Evolutionary conservation across 2,888 invertebrate genomes (phyloP).

Genomic region (Caenorhabditis sinica): DNA sequence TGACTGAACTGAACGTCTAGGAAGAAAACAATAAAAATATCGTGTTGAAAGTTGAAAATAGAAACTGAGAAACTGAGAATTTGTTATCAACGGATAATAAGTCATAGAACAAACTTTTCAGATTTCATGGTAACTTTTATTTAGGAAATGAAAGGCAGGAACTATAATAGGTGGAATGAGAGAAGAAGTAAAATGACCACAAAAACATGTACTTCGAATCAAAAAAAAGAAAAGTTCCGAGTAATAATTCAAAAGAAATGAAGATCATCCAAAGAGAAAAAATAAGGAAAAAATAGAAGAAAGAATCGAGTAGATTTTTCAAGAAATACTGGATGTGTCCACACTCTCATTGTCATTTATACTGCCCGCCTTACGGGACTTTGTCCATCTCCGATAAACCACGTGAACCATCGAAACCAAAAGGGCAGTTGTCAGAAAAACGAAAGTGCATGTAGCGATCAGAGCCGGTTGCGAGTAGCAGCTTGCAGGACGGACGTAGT

Average conservation of each 20-base stretch:
- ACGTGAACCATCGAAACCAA: slow-evolving; percentile 60
- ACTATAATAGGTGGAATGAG: background rate
- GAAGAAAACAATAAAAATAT: background rate
- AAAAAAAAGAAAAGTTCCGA: background rate
- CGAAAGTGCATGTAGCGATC: slow-evolving; percentile 59
- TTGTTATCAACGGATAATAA: no score
- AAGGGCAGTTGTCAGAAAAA: slow-evolving; percentile 63
- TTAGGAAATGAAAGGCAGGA: background rate
- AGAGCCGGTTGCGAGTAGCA: slow-evolving; percentile 61
- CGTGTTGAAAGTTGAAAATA: slow-evolving; percentile 1
- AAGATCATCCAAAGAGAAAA: slow-evolving; percentile 19
- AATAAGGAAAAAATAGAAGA: background rate
- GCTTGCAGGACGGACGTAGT: slow-evolving; percentile 54
- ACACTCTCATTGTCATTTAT: slow-evolving; percentile 62
- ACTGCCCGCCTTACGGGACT: slow-evolving; percentile 46
- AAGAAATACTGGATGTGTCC: slow-evolving; percentile 51
- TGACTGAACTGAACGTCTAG: slow-evolving; percentile 6
- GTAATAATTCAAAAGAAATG: slow-evolving; percentile 12
- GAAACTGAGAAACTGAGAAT: background rate
- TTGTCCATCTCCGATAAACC: slow-evolving; percentile 63
- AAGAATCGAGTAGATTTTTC: background rate
- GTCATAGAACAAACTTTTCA: background rate
- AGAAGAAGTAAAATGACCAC: slow-evolving; percentile 36
- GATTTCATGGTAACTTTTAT: background rate
- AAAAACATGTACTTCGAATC: slow-evolving; percentile 46